Evolutionary conservation across 1,140 invertebrate genomes (phyloP).

Genomic region (Brachionus asplanchnoidis): DNA sequence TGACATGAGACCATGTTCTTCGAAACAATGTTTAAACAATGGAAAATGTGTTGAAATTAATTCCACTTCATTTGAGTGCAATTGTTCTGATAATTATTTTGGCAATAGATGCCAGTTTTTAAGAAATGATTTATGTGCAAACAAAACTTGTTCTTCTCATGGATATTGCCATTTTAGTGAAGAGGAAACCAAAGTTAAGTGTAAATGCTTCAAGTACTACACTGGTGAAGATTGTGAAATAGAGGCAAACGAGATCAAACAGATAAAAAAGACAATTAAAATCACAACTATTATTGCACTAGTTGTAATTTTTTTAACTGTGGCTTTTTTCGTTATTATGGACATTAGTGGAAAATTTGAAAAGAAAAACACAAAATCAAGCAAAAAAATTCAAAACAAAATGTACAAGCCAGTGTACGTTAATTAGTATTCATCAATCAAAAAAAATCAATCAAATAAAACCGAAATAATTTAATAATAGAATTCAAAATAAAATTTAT

Average conservation of each 20-base stretch:
- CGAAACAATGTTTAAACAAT: background rate
- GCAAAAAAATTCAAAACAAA: background rate
- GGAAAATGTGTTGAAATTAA: background rate
- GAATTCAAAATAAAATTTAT: too few relatives aligned
- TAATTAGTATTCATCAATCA: background rate
- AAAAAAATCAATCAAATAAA: too few relatives aligned
- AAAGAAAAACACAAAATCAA: background rate
- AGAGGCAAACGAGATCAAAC: background rate
- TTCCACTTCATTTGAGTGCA: background rate
- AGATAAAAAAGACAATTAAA: background rate
- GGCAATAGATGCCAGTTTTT: background rate
- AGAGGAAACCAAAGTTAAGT: background rate
- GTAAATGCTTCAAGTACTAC: background rate
- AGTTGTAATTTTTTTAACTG: background rate
- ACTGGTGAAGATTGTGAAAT: background rate
- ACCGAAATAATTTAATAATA: too few relatives aligned
- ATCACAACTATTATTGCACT: background rate
- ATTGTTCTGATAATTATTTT: background rate
- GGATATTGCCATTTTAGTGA: background rate
- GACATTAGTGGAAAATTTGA: background rate
- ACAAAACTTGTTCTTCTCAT: background rate
- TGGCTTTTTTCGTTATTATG: background rate
- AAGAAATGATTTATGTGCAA: background rate
- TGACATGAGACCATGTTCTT: background rate
- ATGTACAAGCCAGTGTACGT: background rate